Evolutionary conservation across 1,140 invertebrate species (phyloP).

Genomic region (Drosophila seguyi): DNA sequence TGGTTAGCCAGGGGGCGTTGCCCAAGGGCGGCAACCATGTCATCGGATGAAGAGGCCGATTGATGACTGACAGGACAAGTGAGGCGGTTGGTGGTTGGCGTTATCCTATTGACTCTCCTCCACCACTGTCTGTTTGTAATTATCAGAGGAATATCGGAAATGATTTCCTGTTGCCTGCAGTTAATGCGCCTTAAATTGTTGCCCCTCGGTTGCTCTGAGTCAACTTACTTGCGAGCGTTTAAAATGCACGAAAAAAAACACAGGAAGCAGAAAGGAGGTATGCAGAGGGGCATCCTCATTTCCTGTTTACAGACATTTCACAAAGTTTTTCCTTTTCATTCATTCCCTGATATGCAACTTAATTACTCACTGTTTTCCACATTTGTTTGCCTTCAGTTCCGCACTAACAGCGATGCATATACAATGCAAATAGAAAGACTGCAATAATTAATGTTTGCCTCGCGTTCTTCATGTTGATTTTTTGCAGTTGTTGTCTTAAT

Average conservation of each 20-base stretch:
- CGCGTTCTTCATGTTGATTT: slow-evolving; percentile 31
- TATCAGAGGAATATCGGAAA: slow-evolving; percentile 51
- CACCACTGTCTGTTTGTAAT: slow-evolving; percentile 40
- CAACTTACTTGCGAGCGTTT: slow-evolving; percentile 21
- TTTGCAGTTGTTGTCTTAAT: slow-evolving; percentile 5
- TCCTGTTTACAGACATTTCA: slow-evolving; percentile 45
- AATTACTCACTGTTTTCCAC: slow-evolving; percentile 48
- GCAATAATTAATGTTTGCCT: slow-evolving; percentile 47
- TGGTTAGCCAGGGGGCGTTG: slow-evolving; percentile 42
- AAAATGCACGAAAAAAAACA: slow-evolving; percentile 26
- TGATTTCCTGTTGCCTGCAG: slow-evolving; percentile 48
- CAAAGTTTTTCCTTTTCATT: slow-evolving; percentile 39
- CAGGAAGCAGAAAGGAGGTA: background rate
- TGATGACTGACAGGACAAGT: slow-evolving; percentile 24
- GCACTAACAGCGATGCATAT: slow-evolving; percentile 7
- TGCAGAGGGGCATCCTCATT: background rate
- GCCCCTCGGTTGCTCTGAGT: background rate
- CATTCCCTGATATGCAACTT: slow-evolving; percentile 42
- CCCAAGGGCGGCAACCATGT: slow-evolving; percentile 16
- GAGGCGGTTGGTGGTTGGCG: background rate
- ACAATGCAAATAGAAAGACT: slow-evolving; percentile 29
- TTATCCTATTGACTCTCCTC: slow-evolving; percentile 25
- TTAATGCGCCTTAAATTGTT: slow-evolving; percentile 50
- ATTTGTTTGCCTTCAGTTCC: slow-evolving; percentile 41
- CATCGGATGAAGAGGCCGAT: slow-evolving; percentile 27